These are phyloP conservation scores for Colossoma macropomum DNA, from an alignment of 2,113 vertebrate species.

Conservation along the genomic window DNA sequence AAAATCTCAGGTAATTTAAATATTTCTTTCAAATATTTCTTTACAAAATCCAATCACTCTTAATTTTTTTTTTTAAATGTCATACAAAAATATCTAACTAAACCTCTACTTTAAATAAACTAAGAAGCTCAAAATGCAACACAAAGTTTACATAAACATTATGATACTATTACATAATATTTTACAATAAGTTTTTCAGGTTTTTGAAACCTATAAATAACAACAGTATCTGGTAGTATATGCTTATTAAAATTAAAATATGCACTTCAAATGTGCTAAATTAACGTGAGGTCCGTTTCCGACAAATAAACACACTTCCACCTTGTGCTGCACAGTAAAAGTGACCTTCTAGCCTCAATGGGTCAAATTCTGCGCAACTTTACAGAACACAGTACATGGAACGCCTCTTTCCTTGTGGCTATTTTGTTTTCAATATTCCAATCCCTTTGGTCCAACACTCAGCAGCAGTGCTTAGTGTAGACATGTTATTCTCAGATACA, in stretches of 20 bases:
- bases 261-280: not conserved
- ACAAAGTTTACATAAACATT: no score
- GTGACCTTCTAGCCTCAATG: not conserved
- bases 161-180: no score
- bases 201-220: not conserved
- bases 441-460: conserved; percentile 56
- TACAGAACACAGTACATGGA: not conserved
- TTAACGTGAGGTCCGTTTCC: not conserved
- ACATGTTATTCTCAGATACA: conserved; percentile 68
- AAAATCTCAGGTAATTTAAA: no score
- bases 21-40: no score
- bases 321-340: not conserved
- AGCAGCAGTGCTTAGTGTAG: conserved; percentile 45
- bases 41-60: no score
- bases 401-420: not conserved
- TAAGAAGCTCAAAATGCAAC: no score
- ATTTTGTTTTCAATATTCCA: conserved; percentile 71
- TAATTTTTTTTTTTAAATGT: no score
- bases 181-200: no score
- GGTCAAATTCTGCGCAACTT: not conserved
- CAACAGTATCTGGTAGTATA: not conserved
- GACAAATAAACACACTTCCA: not conserved
- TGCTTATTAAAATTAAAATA: not conserved
- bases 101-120: no score
- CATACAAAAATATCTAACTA: no score